Evolutionary conservation across 2,113 vertebrate genomes (phyloP).

Genomic region (Calidris pygmaea): DNA sequence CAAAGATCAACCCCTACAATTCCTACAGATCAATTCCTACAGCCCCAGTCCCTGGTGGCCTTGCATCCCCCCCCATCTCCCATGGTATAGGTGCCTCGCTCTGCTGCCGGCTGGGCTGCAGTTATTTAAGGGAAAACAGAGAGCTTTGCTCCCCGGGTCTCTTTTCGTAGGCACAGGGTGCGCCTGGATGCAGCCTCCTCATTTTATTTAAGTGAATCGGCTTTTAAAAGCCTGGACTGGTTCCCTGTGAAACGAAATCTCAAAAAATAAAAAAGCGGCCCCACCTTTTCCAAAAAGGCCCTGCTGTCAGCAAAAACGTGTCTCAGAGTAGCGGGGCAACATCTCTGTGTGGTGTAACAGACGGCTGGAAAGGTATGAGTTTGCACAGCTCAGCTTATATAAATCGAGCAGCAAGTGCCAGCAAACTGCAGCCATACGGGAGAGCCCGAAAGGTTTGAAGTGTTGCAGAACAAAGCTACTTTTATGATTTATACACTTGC

Average conservation of each 20-base stretch:
- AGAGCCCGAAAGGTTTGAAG: constrained; percentile 51
- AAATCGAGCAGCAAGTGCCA: constrained; percentile 48
- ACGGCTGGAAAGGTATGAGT: constrained; percentile 37
- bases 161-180: not conserved
- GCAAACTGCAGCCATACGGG: constrained; percentile 18
- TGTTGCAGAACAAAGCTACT: constrained; percentile 68
- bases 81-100: not conserved
- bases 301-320: constrained; percentile 21
- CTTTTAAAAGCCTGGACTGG: not conserved
- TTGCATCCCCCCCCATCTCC: not conserved
- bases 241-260: constrained; percentile 28
- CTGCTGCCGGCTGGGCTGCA: not conserved
- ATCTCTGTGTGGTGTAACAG: not conserved
- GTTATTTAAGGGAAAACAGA: not conserved
- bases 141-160: not conserved
- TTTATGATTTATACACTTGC: constrained; percentile 70
- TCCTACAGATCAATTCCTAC: no score
- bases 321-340: not conserved
- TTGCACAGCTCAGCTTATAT: constrained; percentile 48
- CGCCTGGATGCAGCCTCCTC: not conserved
- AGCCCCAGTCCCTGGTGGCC: not conserved
- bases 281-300: not conserved
- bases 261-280: not conserved
- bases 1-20: no score
- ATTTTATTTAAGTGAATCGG: not conserved